Base-by-base conservation (phyloP, 2,113 vertebrate genomes). In the Poeciliopsis retropinna region DNA sequence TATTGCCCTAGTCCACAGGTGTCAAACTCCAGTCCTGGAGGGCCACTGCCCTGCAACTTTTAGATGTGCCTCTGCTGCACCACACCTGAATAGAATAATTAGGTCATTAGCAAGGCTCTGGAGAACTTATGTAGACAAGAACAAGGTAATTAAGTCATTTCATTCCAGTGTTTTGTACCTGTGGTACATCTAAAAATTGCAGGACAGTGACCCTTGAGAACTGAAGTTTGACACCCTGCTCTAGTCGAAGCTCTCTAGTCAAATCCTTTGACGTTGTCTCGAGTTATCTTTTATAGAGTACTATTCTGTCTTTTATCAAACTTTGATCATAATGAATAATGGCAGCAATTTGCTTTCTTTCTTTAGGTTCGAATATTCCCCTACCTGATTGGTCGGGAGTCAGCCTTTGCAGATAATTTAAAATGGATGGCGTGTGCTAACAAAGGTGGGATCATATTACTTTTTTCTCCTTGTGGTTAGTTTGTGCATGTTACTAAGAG, bases 391-490 rank as follows among this genome's bases (percentile, higher is more conserved):
- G 98, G 98, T 88, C 96, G 98, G 82, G 98, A 99, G 91, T 96
- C 96, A 41, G 97, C 97, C 63, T 99, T 99, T 86, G 97, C 98
- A 77, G 97, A 99, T 92, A 99, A 99, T 84, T 93, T 99, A 61
- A 99, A 99, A 93, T 99, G 98, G 98, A 99, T 99, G 97, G 98
- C 98, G 22, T 99, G 98, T 87, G 97, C 97, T 76, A 99, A 99
- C 92, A 99, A 99, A 98, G 98, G 98, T 99, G 79, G 76, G 88
- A 76, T 84, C 51, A 77, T 68, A 69, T 30, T 34, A 13, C 37
- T 70, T 64, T 31, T 64, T 47, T 17, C 34, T 6, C 30, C 61
- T 19, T 22, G 6, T 76, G 72, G 79, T 80, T 87, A 85, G 67
- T 87, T 67, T 84, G 89, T 75, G n/a, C 62, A 51, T 67, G 29